A percentile compares a stretch with the other conserved stretches of the same genome.
phyloP scores from a whole-genome alignment of 2,888 invertebrate species.

The Boloria euphrosyne region DNA sequence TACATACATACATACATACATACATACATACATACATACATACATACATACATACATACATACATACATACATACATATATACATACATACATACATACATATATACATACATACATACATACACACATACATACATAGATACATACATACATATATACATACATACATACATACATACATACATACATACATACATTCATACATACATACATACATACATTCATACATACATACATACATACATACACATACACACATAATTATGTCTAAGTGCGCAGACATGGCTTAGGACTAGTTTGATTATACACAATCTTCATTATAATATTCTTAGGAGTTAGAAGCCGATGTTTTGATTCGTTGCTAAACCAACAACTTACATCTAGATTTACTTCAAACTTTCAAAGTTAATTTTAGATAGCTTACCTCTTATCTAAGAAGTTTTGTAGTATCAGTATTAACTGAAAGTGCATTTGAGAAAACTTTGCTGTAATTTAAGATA shows the following conservation, averaged over 20 bases:
- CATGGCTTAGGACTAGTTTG: not conserved
- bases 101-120: not conserved
- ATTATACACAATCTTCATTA: too few species aligned
- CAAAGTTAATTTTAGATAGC: conserved; percentile 7
- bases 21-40: not conserved
- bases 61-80: too few species aligned
- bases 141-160: not conserved
- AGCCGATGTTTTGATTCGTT: not conserved
- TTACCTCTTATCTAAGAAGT: not conserved
- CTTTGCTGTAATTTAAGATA: too few species aligned
- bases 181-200: too few species aligned
- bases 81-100: not conserved
- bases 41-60: not conserved
- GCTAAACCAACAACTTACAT: not conserved
- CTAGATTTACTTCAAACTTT: conserved; percentile 1
- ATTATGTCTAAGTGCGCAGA: not conserved
- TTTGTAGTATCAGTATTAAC: too few species aligned
- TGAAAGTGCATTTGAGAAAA: too few species aligned
- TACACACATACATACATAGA: too few species aligned
- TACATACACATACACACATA: not conserved
- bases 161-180: not conserved
- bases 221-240: too few species aligned
- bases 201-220: not conserved
- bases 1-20: too few species aligned
- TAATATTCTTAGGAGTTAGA: too few species aligned